These are phyloP conservation scores for Rhagonycha lutea DNA, from an alignment of 2,888 invertebrate genomes.

Conservation along the genomic window DNA sequence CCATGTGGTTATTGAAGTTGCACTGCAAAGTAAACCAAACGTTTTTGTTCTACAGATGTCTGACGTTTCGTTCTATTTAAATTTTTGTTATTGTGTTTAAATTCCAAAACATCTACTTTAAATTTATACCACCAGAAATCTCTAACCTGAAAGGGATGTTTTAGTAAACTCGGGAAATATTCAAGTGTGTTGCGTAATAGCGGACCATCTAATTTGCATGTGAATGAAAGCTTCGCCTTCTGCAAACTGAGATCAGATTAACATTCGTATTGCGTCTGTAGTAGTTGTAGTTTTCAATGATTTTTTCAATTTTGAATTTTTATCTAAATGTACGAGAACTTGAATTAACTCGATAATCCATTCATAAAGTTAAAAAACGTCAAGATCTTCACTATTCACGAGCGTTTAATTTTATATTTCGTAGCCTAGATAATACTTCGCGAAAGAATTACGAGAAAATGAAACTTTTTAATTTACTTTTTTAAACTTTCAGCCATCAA, in stretches of 20 bases:
- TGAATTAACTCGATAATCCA: not conserved
- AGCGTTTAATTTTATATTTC: not conserved
- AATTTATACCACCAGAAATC: not conserved
- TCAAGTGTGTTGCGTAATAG: slow-evolving; percentile 7
- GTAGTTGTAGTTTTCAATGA: not conserved
- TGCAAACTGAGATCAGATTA: slow-evolving; percentile 10
- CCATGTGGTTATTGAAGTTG: not conserved
- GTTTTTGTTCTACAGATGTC: not conserved
- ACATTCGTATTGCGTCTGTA: slow-evolving; percentile 9
- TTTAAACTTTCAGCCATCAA: not conserved
- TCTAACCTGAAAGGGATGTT: slow-evolving; percentile 8
- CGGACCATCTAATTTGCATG: slow-evolving; percentile 19
- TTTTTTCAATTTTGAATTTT: not conserved
- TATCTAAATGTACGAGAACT: not conserved
- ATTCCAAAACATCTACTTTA: not conserved
- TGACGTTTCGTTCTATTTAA: not conserved
- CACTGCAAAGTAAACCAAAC: not conserved
- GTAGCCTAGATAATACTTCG: not conserved
- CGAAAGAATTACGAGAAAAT: not conserved
- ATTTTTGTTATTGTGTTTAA: not conserved
- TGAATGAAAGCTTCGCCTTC: slow-evolving; percentile 18
- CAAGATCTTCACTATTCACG: not conserved
- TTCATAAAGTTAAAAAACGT: not conserved
- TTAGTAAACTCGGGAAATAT: slow-evolving; percentile 11
- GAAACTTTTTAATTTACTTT: not conserved